Conservation (phyloP, 2,113 vertebrate genomes). For the Halcyon senegalensis region DNA sequence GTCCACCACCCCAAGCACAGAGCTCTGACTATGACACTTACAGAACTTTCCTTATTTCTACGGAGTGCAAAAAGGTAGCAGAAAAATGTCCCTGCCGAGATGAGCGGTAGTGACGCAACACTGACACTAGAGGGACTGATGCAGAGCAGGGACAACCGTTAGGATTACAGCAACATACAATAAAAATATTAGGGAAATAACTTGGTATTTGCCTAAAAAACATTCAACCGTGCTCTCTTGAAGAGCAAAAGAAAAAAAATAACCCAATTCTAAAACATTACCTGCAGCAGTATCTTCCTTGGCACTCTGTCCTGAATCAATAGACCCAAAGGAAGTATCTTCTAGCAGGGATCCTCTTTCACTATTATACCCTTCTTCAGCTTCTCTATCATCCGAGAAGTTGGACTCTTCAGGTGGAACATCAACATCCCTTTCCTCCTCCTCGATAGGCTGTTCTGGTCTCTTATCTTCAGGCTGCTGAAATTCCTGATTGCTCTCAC, state of each 20-base stretch:
- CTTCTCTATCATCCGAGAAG: background rate
- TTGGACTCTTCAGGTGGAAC: background rate
- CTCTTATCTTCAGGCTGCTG: background rate
- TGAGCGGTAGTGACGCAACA: background rate
- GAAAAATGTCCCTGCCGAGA: background rate
- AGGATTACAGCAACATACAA: background rate
- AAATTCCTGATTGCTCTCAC: background rate
- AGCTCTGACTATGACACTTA: background rate
- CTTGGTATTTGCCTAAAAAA: background rate
- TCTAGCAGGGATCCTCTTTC: background rate
- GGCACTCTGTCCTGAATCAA: background rate
- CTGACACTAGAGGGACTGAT: background rate
- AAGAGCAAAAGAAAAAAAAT: background rate
- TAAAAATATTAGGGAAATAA: background rate
- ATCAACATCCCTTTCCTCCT: background rate
- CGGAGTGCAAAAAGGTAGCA: background rate
- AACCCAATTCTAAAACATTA: slow-evolving; percentile 32
- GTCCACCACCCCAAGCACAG: fast-evolving
- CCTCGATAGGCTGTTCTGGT: background rate
- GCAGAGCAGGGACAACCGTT: background rate
- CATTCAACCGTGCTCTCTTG: background rate
- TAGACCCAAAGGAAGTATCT: background rate
- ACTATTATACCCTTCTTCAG: background rate
- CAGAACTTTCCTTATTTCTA: background rate
- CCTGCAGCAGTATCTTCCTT: slow-evolving; percentile 44